Percentiles rank a stretch among this genome's conserved stretches.
Evolutionary conservation across 2,888 invertebrate species (phyloP).

Genomic region (Panzeria rudis): DNA sequence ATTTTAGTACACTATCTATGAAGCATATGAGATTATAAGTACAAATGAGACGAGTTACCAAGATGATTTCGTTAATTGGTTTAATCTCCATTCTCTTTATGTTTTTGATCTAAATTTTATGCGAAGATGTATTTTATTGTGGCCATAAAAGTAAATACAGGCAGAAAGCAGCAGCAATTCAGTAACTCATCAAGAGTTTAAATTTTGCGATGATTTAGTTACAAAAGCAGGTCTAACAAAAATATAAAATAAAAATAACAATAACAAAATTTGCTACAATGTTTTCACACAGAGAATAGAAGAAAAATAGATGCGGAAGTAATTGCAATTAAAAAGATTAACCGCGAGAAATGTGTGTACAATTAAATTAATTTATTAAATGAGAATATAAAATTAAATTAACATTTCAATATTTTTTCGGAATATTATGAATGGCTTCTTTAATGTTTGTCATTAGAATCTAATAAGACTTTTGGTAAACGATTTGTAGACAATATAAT

Average conservation of each 20-base stretch:
- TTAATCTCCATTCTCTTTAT: conserved; percentile 54
- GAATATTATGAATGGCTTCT: too few species aligned
- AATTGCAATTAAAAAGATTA: not conserved
- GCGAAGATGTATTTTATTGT: conserved; percentile 59
- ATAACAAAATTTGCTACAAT: conserved; percentile 3
- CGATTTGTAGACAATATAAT: too few species aligned
- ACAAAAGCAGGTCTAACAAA: not conserved
- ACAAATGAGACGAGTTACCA: conserved; percentile 8
- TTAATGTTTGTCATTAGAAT: too few species aligned
- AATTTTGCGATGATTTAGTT: conserved; percentile 23
- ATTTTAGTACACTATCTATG: not conserved
- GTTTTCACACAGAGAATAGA: conserved; percentile 18
- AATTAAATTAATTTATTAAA: conserved; percentile 2
- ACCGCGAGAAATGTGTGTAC: not conserved
- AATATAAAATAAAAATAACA: not conserved
- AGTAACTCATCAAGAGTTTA: conserved; percentile 22
- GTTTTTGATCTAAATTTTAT: conserved; percentile 62
- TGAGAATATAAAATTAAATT: not conserved
- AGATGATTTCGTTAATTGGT: conserved; percentile 64
- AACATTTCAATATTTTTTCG: not conserved
- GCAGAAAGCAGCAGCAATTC: not conserved
- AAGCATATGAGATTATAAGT: not conserved
- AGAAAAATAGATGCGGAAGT: not conserved
- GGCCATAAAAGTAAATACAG: conserved; percentile 45
- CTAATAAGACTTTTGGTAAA: too few species aligned